Conservation (phyloP, 2,888 invertebrate genomes). For the Elysia crispata region DNA sequence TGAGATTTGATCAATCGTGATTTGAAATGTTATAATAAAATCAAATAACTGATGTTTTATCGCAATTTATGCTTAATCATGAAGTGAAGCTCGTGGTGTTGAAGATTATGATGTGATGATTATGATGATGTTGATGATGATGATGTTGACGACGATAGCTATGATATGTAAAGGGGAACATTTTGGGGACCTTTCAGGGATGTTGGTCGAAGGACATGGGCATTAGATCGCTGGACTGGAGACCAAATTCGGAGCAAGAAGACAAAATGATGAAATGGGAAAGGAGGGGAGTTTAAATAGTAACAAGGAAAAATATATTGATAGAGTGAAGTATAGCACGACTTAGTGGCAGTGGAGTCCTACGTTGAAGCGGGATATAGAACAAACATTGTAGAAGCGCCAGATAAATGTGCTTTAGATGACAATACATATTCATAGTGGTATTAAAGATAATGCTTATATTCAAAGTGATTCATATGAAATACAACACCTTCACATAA, state of each 20-base stretch:
- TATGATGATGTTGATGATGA: constrained; percentile 13
- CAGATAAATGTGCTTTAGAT: too few species aligned
- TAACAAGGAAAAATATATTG: too few species aligned
- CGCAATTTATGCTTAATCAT: background rate
- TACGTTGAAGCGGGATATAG: too few species aligned
- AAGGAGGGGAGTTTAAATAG: background rate
- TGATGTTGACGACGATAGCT: background rate
- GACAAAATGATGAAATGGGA: background rate
- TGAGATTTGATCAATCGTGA: too few species aligned
- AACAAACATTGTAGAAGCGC: too few species aligned
- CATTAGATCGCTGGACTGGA: background rate
- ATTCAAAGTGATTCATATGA: too few species aligned
- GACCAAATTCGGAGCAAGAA: background rate
- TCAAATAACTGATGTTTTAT: background rate
- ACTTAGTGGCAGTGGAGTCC: too few species aligned
- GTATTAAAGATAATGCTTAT: too few species aligned
- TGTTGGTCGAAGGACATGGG: background rate
- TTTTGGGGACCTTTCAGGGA: background rate
- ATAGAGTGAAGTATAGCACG: too few species aligned
- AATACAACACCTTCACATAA: too few species aligned
- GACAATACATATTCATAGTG: too few species aligned
- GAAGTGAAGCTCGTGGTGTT: background rate
- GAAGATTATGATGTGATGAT: constrained; percentile 6
- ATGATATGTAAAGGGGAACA: too few species aligned
- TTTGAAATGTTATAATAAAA: background rate